Percentiles rank a stretch among this genome's conserved stretches.
phyloP scores from a whole-genome alignment of 1,140 invertebrate species.

The Drosophila nannoptera region DNA sequence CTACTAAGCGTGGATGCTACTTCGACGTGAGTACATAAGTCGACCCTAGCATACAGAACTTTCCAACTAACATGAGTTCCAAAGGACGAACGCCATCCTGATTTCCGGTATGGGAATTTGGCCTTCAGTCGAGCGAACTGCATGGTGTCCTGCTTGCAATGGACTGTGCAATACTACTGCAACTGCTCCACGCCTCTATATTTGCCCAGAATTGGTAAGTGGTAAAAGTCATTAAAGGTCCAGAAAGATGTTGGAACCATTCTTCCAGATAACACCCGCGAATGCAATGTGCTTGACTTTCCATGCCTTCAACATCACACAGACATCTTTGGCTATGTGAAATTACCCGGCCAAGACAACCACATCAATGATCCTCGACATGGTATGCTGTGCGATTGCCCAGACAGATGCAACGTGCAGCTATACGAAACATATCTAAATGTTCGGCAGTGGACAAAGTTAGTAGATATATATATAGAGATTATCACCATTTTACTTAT shows the following conservation, averaged over 20 bases:
- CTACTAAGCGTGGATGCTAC: constrained; percentile 47
- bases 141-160: constrained; percentile 51
- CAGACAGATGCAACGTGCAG: constrained; percentile 50
- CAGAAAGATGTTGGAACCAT: neutral
- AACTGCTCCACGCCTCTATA: constrained; percentile 54
- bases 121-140: constrained; percentile 56
- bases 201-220: constrained; percentile 43
- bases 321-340: constrained; percentile 62
- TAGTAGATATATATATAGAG: constrained; percentile 22
- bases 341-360: constrained; percentile 47
- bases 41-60: accelerated
- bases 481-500: too few relatives aligned
- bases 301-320: constrained; percentile 46
- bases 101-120: constrained; percentile 31
- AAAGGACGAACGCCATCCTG: constrained; percentile 47
- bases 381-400: constrained; percentile 50
- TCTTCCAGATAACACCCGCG: constrained; percentile 32
- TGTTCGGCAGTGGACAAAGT: constrained; percentile 46
- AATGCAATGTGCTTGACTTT: constrained; percentile 54
- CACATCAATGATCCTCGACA: constrained; percentile 58
- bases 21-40: constrained; percentile 46
- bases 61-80: neutral
- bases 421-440: constrained; percentile 51
- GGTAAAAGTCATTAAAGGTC: neutral
- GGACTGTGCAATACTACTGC: constrained; percentile 42